A percentile compares a stretch with the other conserved stretches of the same genome.
Conservation (phyloP, 2,888 invertebrate species). For the Tethea ocularis region DNA sequence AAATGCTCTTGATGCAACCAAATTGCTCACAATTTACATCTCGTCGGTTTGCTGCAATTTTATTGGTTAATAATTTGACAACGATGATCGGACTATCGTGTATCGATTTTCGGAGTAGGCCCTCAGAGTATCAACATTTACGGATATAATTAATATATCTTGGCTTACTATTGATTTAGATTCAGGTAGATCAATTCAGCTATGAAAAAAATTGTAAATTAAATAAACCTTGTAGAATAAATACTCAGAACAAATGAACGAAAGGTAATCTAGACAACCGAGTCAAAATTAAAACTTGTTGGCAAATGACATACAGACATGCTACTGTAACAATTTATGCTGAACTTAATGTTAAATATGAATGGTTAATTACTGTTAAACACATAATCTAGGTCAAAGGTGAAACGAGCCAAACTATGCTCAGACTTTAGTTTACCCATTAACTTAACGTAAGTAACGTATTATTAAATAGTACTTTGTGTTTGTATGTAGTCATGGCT, state of each 20-base stretch:
- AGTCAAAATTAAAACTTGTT: background rate
- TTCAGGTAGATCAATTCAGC: too few relatives aligned
- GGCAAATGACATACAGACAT: background rate
- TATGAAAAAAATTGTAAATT: background rate
- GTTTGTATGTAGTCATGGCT: background rate
- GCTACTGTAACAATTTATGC: background rate
- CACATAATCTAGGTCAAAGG: slow-evolving; percentile 36
- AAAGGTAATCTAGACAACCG: background rate
- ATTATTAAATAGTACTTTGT: background rate
- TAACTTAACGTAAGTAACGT: background rate
- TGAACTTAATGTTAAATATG: background rate
- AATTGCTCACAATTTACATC: too few relatives aligned
- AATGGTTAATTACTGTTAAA: background rate
- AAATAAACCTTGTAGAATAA: background rate
- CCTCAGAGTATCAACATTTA: too few relatives aligned
- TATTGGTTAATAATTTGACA: too few relatives aligned
- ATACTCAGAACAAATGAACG: background rate
- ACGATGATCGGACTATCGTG: too few relatives aligned
- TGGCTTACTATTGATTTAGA: background rate
- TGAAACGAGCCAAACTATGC: slow-evolving; percentile 35
- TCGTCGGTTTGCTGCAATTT: too few relatives aligned
- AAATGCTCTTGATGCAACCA: too few relatives aligned
- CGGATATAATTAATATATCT: too few relatives aligned
- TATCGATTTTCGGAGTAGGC: too few relatives aligned
- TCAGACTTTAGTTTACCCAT: background rate